Evolutionary conservation across 2,797 vertebrate species (phyloP), one percentile per base, ranked within the genome.

Genomic region (Sebastes iracundus): DNA sequence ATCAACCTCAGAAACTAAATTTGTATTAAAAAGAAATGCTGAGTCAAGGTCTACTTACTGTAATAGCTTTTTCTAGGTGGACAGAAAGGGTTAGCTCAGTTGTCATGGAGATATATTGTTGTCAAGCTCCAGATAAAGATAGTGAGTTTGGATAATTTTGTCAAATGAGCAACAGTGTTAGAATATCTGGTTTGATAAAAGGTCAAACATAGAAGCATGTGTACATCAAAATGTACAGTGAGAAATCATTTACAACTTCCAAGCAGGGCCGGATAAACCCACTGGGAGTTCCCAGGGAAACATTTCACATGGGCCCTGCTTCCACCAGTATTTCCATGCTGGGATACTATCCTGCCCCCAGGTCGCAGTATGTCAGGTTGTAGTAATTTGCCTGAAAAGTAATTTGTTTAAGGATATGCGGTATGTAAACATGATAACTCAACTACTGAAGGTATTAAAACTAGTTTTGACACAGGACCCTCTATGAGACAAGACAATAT

Each of bases 1-100:
- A 68, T 61, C 25, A 32, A 81, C 75, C 61, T 77, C 72, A 52
- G 68, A 73, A 66, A 64, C 6, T 55, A 60, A 62, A 77, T 81
- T 75, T 69, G 61, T 5, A 20, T 4, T 3, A 33, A 30, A 20
- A n/a, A 13, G 6, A 13, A 53, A 81, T 56, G 3, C 5, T 52
- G 49, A 62, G 13, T 81, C 16, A 70, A 49, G 12, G 35, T 61
- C 25, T 12, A 35, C 8, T 72, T 38, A 52, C 49, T 53, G 49
- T n/a, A 30, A 20, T n/a, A 38, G 4, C 0, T 18, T 65, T 78
- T 71, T 67, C 7, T 4, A 7, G 18, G 56, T 62, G 38, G 63
- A 76, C 32, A 32, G 13, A 65, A 2, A 28, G 11, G 16, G 56
- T 33, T 33, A 22, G 13, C 35, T 67, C 12, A 46, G 62, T 64